These are phyloP conservation scores for Aricia agestis DNA, from an alignment of 1,140 invertebrate species.

Conservation along the genomic window DNA sequence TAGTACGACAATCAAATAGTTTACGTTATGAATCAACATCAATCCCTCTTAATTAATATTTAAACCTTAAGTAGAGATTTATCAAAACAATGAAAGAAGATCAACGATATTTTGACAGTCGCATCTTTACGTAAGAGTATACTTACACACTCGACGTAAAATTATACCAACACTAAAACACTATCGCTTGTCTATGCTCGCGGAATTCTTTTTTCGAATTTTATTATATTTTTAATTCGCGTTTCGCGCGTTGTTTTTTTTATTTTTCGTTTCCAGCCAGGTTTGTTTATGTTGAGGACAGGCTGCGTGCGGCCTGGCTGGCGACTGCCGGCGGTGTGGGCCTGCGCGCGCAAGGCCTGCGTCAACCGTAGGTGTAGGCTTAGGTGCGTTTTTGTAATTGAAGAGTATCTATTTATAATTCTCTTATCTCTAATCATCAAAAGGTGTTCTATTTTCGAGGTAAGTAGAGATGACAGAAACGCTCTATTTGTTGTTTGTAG, in stretches of 20 bases:
- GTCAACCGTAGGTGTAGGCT: conserved; percentile 65
- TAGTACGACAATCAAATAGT: too few relatives aligned
- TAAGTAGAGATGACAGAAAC: neutral
- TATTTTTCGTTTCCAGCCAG: conserved; percentile 48
- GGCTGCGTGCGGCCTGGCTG: conserved; percentile 60
- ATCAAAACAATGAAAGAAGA: conserved; percentile 6
- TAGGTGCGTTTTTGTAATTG: conserved; percentile 33
- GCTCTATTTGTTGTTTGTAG: neutral
- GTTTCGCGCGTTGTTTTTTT: conserved; percentile 18
- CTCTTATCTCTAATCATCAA: neutral
- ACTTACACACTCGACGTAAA: conserved; percentile 47
- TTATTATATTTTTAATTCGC: conserved; percentile 35
- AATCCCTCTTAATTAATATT: too few relatives aligned
- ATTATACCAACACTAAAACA: conserved; percentile 5
- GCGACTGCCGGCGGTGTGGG: conserved; percentile 60
- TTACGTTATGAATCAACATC: too few relatives aligned
- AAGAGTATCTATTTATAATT: conserved; percentile 13
- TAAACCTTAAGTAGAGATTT: too few relatives aligned
- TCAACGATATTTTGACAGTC: neutral
- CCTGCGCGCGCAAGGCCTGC: conserved; percentile 62
- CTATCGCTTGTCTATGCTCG: conserved; percentile 32
- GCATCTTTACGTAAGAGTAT: conserved; percentile 45
- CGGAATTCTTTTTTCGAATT: conserved; percentile 31
- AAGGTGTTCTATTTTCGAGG: neutral
- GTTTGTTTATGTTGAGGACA: conserved; percentile 52